phyloP scores from a whole-genome alignment of 2,888 invertebrate species.

The Odontocerum albicorne region DNA sequence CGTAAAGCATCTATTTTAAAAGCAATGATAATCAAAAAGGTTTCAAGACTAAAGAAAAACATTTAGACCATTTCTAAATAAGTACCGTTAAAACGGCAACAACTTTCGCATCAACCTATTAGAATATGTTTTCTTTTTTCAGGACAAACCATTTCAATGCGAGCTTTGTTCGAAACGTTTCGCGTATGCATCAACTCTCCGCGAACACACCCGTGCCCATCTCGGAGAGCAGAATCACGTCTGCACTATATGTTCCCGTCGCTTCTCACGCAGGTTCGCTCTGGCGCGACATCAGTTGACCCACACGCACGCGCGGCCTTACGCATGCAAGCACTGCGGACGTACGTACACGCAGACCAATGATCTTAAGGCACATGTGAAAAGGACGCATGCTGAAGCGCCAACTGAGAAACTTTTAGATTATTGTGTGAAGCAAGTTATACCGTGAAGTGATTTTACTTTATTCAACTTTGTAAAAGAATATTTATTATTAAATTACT shows the following conservation, averaged over 20 bases:
- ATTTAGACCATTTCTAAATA: too few species aligned
- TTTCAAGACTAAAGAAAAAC: too few species aligned
- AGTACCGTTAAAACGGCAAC: too few species aligned
- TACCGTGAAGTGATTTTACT: too few species aligned
- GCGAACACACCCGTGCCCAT: conserved; percentile 23
- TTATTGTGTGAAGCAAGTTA: conserved; percentile 24
- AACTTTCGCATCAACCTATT: too few species aligned
- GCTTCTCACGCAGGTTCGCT: conserved; percentile 18
- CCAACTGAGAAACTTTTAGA: conserved; percentile 13
- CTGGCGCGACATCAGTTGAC: conserved; percentile 25
- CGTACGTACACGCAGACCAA: conserved; percentile 21
- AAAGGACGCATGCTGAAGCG: conserved; percentile 10
- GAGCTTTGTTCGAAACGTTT: conserved; percentile 29
- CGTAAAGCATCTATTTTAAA: too few species aligned
- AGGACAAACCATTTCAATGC: conserved; percentile 31
- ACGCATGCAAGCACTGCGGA: conserved; percentile 18
- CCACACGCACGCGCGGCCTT: conserved; percentile 22
- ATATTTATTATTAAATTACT: too few species aligned
- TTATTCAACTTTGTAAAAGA: too few species aligned
- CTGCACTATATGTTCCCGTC: conserved; percentile 20
- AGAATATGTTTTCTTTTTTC: conserved; percentile 12
- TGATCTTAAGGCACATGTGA: conserved; percentile 25
- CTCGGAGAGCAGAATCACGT: conserved; percentile 14
- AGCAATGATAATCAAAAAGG: too few species aligned
- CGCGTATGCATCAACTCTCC: conserved; percentile 24